These are phyloP conservation scores for Melikaiella ostensackeni DNA, from an alignment of 2,888 invertebrate species.

Conservation along the genomic window DNA sequence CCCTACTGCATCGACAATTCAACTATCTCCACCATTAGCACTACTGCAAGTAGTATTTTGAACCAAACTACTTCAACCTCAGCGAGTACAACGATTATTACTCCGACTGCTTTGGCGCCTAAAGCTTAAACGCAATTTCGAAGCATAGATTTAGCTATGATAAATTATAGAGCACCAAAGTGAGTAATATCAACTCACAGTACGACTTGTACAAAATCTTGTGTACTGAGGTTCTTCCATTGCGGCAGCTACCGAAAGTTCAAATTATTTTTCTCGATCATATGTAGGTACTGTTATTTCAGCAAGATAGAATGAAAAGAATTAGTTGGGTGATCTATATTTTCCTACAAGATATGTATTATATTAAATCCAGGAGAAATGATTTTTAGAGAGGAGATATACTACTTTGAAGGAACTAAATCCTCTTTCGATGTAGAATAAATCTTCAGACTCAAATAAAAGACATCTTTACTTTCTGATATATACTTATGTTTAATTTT, in stretches of 20 bases:
- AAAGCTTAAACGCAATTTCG: not conserved
- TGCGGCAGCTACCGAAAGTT: not conserved
- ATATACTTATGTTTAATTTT: not conserved
- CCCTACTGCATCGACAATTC: constrained; percentile 78
- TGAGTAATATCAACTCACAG: not conserved
- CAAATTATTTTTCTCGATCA: not conserved
- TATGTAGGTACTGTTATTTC: not conserved
- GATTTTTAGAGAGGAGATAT: not conserved
- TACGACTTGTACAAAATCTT: constrained; percentile 19
- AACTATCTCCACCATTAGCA: constrained; percentile 18
- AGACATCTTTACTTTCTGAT: not conserved
- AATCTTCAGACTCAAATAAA: not conserved
- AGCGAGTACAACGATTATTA: not conserved
- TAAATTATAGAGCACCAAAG: not conserved
- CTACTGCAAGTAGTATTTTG: not conserved
- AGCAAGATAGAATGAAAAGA: not conserved
- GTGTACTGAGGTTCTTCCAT: not conserved
- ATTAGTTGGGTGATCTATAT: not conserved
- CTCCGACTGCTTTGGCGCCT: not conserved
- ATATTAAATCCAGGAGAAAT: not conserved
- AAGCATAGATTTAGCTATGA: not conserved
- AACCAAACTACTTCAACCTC: not conserved
- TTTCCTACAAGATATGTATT: not conserved
- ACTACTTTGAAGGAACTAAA: not conserved
- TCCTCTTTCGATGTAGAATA: not conserved